Conservation (phyloP, 2,888 invertebrate species). For the Synanthedon vespiformis region DNA sequence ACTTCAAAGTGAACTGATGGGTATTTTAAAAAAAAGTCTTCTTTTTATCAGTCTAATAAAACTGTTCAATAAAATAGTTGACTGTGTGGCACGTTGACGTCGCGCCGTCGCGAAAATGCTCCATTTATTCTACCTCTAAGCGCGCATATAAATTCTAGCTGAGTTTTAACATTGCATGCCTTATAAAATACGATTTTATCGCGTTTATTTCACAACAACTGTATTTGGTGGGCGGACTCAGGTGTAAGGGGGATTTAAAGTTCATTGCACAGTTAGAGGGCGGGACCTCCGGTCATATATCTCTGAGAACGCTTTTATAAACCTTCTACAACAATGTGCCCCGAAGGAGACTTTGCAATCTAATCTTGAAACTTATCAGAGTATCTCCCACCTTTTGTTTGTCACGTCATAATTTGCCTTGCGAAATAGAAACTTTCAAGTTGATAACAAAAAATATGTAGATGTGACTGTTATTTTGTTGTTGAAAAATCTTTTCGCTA, state of each 20-base stretch:
- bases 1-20: too few species aligned
- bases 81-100: too few species aligned
- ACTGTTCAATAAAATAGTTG: too few species aligned
- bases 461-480: too few species aligned
- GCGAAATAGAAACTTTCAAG: conserved; percentile 8
- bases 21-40: too few species aligned
- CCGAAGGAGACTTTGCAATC: conserved; percentile 23
- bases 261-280: conserved; percentile 61
- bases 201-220: conserved; percentile 52
- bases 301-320: conserved; percentile 50
- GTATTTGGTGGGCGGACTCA: conserved; percentile 52
- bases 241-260: conserved; percentile 62
- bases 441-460: conserved; percentile 3
- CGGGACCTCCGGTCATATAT: conserved; percentile 50
- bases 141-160: conserved; percentile 21
- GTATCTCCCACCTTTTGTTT: conserved; percentile 13
- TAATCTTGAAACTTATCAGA: conserved; percentile 28
- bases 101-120: too few species aligned
- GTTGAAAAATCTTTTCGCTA: too few species aligned
- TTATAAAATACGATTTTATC: conserved; percentile 51
- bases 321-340: conserved; percentile 35
- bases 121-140: conserved; percentile 19
- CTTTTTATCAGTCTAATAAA: too few species aligned
- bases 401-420: conserved; percentile 9
- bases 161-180: conserved; percentile 42